A percentile compares a stretch with the other conserved stretches of the same genome.
Conservation (phyloP, 1,140 invertebrate species). For the Scaptomyza montana region DNA sequence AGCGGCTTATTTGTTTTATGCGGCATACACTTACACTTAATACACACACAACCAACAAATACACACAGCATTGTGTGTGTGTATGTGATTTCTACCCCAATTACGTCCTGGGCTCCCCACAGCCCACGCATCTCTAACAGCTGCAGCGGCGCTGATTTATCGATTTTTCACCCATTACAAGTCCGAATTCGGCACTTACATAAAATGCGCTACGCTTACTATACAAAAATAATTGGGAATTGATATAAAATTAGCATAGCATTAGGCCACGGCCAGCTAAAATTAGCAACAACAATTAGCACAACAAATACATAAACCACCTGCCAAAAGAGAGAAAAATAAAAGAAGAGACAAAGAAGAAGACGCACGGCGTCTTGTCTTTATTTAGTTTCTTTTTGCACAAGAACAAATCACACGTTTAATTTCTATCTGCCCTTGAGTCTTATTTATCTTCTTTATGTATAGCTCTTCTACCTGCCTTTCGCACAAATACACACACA, state of each 20-base stretch:
- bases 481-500: slow-evolving; percentile 42
- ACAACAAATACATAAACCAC: slow-evolving; percentile 44
- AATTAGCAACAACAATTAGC: slow-evolving; percentile 34
- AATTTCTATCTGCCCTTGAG: slow-evolving; percentile 73
- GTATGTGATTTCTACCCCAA: slow-evolving; percentile 51
- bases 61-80: slow-evolving; percentile 1
- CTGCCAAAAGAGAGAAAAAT: slow-evolving; percentile 22
- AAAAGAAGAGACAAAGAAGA: not conserved
- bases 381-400: slow-evolving; percentile 33
- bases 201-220: slow-evolving; percentile 42
- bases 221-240: slow-evolving; percentile 16
- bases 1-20: slow-evolving; percentile 58
- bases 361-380: slow-evolving; percentile 7
- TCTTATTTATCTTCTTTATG: slow-evolving; percentile 46
- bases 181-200: slow-evolving; percentile 59
- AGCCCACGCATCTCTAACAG: slow-evolving; percentile 68
- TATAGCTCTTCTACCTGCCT: slow-evolving; percentile 63
- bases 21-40: slow-evolving; percentile 26
- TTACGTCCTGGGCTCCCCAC: slow-evolving; percentile 62
- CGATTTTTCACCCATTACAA: slow-evolving; percentile 63
- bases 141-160: slow-evolving; percentile 80
- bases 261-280: slow-evolving; percentile 36
- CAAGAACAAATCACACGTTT: slow-evolving; percentile 53
- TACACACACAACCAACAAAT: not conserved
- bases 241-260: slow-evolving; percentile 50